Evolutionary conservation across 2,113 vertebrate species (phyloP).

Genomic region (Ancistrus triradiatus): DNA sequence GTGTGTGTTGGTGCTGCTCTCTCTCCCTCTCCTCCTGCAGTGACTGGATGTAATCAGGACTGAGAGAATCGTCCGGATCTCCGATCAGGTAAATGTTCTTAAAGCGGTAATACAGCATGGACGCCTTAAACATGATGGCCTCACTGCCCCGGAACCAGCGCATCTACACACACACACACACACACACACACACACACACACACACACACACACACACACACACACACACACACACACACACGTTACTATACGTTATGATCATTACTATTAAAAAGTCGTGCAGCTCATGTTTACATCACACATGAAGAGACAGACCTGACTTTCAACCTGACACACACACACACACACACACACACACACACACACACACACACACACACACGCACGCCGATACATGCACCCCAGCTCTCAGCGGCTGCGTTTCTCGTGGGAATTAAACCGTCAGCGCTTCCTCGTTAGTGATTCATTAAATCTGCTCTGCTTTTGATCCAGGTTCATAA

Average conservation of each 20-base stretch:
- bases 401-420: no score
- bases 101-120: constrained; percentile 95
- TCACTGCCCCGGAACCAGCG: constrained; percentile 84
- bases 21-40: constrained; percentile 85
- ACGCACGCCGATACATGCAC: not conserved
- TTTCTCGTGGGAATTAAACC: no score
- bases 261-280: no score
- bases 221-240: no score
- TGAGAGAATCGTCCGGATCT: constrained; percentile 88
- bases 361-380: not conserved
- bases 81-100: constrained; percentile 91
- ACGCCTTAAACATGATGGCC: constrained; percentile 91
- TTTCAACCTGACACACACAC: no score
- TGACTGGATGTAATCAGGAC: constrained; percentile 81
- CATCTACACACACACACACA: constrained; percentile 68
- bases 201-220: not conserved
- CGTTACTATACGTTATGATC: no score
- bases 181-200: not conserved
- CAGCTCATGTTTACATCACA: no score
- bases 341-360: no score
- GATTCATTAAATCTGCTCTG: no score
- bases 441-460: no score
- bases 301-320: no score
- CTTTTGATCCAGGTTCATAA: no score
- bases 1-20: constrained; percentile 69